Conservation (phyloP, 2,797 vertebrate species). For the Ctenopoma kingsleyae region DNA sequence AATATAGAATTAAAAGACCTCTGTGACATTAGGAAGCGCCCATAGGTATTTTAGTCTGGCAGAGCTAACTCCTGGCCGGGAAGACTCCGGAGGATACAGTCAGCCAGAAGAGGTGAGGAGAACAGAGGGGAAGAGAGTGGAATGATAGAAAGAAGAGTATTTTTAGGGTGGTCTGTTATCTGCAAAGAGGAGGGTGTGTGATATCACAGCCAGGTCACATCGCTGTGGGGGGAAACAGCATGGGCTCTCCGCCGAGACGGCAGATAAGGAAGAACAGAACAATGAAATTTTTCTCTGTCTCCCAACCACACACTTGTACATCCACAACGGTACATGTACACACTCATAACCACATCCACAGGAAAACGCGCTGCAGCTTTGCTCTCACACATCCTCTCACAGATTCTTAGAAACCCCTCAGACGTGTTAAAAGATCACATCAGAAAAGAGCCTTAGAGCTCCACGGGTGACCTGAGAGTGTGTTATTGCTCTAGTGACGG, state of each 20-base stretch:
- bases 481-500: slow-evolving; percentile 19
- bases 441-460: slow-evolving; percentile 13
- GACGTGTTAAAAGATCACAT: slow-evolving; percentile 38
- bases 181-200: slow-evolving; percentile 57
- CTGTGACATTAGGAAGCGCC: slow-evolving; percentile 62
- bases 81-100: slow-evolving; percentile 61
- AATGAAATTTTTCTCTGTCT: slow-evolving; percentile 52
- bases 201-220: slow-evolving; percentile 77
- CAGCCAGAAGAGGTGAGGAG: slow-evolving; percentile 72
- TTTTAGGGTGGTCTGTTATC: slow-evolving; percentile 85
- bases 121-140: slow-evolving; percentile 50
- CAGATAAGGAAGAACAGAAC: slow-evolving; percentile 74
- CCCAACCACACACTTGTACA: slow-evolving; percentile 9
- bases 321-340: slow-evolving; percentile 21
- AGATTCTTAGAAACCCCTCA: slow-evolving; percentile 29
- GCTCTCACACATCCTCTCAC: slow-evolving; percentile 28
- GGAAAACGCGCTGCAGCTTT: slow-evolving; percentile 49
- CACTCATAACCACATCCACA: slow-evolving; percentile 57
- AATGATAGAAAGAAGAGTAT: slow-evolving; percentile 71
- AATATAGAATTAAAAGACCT: slow-evolving; percentile 62
- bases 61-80: slow-evolving; percentile 55
- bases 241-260: slow-evolving; percentile 52
- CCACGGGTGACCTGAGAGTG: slow-evolving; percentile 27
- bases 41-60: slow-evolving; percentile 68
- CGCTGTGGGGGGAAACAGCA: slow-evolving; percentile 69